Evolutionary conservation across 2,113 vertebrate species (phyloP).

Genomic region (crab-eating macaque (Macaca fascicularis)): DNA sequence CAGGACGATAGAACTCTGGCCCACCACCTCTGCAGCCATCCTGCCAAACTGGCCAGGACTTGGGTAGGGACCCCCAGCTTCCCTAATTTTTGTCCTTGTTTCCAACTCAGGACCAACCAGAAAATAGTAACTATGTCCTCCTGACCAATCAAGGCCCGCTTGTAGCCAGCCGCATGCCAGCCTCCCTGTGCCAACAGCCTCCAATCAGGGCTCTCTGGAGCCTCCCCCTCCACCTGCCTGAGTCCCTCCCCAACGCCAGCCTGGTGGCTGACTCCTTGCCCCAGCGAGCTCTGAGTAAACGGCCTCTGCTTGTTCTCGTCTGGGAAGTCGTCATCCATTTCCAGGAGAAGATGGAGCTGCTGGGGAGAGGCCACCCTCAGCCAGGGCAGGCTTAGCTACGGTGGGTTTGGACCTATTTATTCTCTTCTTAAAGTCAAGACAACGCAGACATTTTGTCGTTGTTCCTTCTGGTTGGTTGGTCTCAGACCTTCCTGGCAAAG

Average conservation of each 20-base stretch:
- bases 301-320: not conserved
- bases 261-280: not conserved
- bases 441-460: no score
- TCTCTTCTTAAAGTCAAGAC: not conserved
- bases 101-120: not conserved
- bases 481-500: not conserved
- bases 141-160: not conserved
- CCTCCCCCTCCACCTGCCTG: not conserved
- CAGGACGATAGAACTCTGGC: not conserved
- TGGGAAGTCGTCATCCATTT: not conserved
- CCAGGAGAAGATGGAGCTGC: not conserved
- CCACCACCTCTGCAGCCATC: no score
- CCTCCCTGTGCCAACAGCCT: not conserved
- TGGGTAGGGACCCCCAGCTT: not conserved
- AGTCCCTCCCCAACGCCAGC: not conserved
- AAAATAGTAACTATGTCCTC: not conserved
- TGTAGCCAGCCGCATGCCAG: not conserved
- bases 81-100: not conserved
- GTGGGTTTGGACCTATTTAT: not conserved
- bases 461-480: not conserved
- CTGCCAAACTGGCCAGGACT: not conserved
- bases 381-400: not conserved
- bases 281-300: not conserved
- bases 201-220: no score
- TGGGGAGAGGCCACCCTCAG: not conserved